Evolutionary conservation across 2,113 vertebrate species (phyloP).

Genomic region (Cheirogaleus medius): DNA sequence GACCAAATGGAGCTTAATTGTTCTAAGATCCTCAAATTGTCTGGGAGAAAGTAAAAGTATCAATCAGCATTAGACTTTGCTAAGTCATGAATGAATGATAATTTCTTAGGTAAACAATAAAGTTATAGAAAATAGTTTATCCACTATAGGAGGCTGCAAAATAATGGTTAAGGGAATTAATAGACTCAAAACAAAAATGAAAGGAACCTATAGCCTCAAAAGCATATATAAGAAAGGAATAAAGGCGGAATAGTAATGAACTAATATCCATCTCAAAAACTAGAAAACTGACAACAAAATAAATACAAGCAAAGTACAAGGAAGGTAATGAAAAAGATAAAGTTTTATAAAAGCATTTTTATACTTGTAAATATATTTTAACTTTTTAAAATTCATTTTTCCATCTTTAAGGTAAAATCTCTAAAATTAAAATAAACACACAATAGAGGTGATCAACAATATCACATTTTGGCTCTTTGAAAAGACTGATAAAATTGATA

Average conservation of each 20-base stretch:
- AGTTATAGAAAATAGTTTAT: background rate
- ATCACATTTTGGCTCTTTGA: background rate
- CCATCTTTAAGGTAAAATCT: background rate
- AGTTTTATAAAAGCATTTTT: background rate
- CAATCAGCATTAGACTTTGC: background rate
- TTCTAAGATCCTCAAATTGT: background rate
- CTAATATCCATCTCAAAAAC: background rate
- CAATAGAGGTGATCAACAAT: background rate
- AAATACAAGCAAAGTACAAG: background rate
- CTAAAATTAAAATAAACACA: background rate
- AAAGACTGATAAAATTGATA: background rate
- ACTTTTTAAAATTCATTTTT: background rate
- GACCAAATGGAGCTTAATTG: background rate
- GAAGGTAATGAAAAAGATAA: background rate
- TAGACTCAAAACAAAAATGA: background rate
- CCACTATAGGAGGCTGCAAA: too few relatives aligned
- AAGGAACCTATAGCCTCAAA: background rate
- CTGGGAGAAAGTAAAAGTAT: background rate
- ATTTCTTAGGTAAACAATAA: background rate
- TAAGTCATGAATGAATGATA: background rate
- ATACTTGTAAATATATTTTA: background rate
- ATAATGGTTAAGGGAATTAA: background rate
- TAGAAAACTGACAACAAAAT: background rate
- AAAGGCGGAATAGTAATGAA: background rate
- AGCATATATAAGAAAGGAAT: background rate